Conservation (phyloP, 2,888 invertebrate genomes). For the Onthophagus sagittarius region DNA sequence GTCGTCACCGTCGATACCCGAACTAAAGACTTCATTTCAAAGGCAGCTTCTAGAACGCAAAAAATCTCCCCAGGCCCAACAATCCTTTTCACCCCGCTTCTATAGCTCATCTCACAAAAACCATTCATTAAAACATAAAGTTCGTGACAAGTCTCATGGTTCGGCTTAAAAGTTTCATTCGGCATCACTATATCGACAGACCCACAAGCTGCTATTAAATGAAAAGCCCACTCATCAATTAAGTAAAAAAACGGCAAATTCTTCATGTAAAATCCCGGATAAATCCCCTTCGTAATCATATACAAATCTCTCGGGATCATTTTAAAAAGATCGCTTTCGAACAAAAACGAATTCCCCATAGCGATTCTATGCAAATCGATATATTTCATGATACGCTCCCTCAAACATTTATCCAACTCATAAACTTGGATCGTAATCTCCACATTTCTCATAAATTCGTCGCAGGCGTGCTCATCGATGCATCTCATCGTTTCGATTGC, state of each 20-base stretch:
- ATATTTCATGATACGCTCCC: constrained; percentile 31
- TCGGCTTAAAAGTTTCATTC: constrained; percentile 29
- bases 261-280: constrained; percentile 5
- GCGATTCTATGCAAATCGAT: constrained; percentile 17
- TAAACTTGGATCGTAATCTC: constrained; percentile 53
- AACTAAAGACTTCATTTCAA: constrained; percentile 27
- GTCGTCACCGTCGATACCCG: constrained; percentile 29
- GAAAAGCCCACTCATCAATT: constrained; percentile 17
- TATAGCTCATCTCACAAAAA: constrained; percentile 27
- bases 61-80: constrained; percentile 26
- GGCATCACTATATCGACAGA: constrained; percentile 25
- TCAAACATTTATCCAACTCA: constrained; percentile 50
- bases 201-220: constrained; percentile 24
- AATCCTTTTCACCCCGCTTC: constrained; percentile 4
- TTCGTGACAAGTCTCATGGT: constrained; percentile 30
- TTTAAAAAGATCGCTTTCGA: not conserved
- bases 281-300: constrained; percentile 18
- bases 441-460: constrained; percentile 33
- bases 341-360: constrained; percentile 10
- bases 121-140: constrained; percentile 31
- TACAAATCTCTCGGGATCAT: constrained; percentile 17
- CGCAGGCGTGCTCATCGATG: constrained; percentile 23
- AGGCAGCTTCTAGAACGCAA: constrained; percentile 27
- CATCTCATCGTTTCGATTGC: constrained; percentile 50
- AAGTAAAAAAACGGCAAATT: constrained; percentile 16